Percentiles rank a stretch among this genome's conserved stretches.
Evolutionary conservation across 2,888 invertebrate genomes (phyloP).

Genomic region (Acleris emargana): DNA sequence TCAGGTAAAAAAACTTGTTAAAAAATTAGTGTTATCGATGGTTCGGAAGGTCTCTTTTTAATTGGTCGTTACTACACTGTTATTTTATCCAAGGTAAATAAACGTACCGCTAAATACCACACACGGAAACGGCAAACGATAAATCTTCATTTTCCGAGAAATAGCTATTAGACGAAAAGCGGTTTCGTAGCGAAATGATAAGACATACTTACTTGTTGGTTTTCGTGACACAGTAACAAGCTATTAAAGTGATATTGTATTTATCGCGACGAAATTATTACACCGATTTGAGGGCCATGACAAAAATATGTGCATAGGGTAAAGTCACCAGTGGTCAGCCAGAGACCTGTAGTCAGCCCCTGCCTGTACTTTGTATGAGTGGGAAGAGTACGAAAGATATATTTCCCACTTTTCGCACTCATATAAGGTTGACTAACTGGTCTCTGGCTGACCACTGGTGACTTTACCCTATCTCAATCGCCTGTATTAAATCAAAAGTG

Average conservation of each 20-base stretch:
- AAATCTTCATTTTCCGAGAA: slow-evolving; percentile 39
- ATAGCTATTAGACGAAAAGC: slow-evolving; percentile 35
- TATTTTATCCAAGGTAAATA: slow-evolving; percentile 13
- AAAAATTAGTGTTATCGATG: slow-evolving; percentile 4
- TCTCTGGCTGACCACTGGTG: too few species aligned
- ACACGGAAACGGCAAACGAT: slow-evolving; percentile 18
- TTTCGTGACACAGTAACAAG: slow-evolving; percentile 3
- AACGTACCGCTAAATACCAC: slow-evolving; percentile 16
- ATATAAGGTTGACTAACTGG: too few species aligned
- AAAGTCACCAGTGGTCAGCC: too few species aligned
- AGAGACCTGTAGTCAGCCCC: too few species aligned
- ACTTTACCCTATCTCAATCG: too few species aligned
- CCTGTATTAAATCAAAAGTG: too few species aligned
- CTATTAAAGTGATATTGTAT: slow-evolving; percentile 2
- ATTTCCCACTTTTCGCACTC: too few species aligned
- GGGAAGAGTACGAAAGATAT: too few species aligned
- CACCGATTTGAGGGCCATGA: too few species aligned
- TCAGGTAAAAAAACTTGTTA: slow-evolving; percentile 43
- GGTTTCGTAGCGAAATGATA: slow-evolving; percentile 12
- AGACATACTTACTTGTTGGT: slow-evolving; percentile 8
- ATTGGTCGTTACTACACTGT: slow-evolving; percentile 21
- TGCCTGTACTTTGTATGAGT: too few species aligned
- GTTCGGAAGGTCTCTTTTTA: slow-evolving; percentile 22
- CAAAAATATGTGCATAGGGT: too few species aligned
- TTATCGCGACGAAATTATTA: too few species aligned